A percentile compares a stretch with the other conserved stretches of the same genome.
These are phyloP conservation scores for Emmelina monodactyla DNA, from an alignment of 2,888 invertebrate genomes.

Conservation along the genomic window DNA sequence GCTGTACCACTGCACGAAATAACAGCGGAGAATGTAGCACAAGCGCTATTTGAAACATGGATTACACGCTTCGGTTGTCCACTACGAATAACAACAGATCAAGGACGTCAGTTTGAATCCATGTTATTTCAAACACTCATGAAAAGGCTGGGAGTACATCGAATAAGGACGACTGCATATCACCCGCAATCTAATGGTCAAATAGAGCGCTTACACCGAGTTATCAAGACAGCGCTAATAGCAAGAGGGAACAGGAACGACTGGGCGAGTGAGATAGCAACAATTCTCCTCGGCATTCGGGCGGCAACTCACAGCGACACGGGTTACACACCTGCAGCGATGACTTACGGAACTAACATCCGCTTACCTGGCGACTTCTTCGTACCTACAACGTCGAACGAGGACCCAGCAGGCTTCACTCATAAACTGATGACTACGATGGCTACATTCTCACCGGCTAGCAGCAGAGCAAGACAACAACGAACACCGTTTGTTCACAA, in stretches of 20 bases:
- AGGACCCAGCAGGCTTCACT: neutral
- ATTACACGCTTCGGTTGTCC: conserved; percentile 8
- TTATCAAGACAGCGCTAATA: neutral
- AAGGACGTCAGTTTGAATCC: conserved; percentile 27
- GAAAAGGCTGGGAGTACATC: neutral
- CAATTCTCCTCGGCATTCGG: neutral
- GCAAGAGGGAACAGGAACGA: neutral
- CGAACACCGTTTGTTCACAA: neutral
- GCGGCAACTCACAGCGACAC: neutral
- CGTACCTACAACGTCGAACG: conserved; percentile 4
- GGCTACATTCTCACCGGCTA: neutral
- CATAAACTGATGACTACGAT: neutral
- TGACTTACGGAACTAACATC: neutral
- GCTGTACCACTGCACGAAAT: conserved; percentile 9
- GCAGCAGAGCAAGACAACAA: neutral
- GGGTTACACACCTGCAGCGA: neutral
- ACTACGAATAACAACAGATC: conserved; percentile 22
- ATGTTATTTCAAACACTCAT: conserved; percentile 20
- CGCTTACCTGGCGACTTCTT: neutral
- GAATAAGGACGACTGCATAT: neutral
- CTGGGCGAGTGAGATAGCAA: neutral
- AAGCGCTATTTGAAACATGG: conserved; percentile 4
- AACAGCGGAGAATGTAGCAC: conserved; percentile 6
- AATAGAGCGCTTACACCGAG: neutral
- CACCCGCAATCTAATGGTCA: neutral